Conservation (phyloP, 2,113 vertebrate genomes). For the Anas platyrhynchos region DNA sequence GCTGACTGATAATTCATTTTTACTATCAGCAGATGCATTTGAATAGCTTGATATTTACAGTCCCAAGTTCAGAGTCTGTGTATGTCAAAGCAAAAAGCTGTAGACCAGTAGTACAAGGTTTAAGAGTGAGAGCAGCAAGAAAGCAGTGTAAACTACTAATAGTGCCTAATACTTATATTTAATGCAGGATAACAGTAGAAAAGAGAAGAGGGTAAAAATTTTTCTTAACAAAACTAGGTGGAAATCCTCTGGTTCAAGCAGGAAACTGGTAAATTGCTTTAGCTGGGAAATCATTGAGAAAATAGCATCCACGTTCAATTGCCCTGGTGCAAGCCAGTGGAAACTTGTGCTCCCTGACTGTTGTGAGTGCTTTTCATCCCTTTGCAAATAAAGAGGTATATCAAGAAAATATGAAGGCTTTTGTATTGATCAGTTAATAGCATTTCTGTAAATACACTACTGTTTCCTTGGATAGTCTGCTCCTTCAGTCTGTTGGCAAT, state of each 20-base stretch:
- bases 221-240: background rate
- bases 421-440: background rate
- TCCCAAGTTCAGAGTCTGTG: background rate
- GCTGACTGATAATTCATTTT: background rate
- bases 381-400: background rate
- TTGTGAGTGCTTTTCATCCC: background rate
- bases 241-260: background rate
- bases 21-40: accelerated
- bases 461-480: background rate
- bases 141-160: background rate
- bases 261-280: background rate
- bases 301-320: background rate
- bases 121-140: background rate
- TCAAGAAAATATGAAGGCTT: background rate
- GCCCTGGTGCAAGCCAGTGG: background rate
- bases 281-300: background rate
- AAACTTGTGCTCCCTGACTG: background rate
- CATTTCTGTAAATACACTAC: background rate
- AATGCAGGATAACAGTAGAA: background rate
- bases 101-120: background rate
- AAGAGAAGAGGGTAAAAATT: background rate
- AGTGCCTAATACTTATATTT: background rate
- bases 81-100: background rate
- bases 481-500: background rate
- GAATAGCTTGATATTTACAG: background rate